Evolutionary conservation across 2,888 invertebrate species (phyloP).

Genomic region (Philereme transversata): DNA sequence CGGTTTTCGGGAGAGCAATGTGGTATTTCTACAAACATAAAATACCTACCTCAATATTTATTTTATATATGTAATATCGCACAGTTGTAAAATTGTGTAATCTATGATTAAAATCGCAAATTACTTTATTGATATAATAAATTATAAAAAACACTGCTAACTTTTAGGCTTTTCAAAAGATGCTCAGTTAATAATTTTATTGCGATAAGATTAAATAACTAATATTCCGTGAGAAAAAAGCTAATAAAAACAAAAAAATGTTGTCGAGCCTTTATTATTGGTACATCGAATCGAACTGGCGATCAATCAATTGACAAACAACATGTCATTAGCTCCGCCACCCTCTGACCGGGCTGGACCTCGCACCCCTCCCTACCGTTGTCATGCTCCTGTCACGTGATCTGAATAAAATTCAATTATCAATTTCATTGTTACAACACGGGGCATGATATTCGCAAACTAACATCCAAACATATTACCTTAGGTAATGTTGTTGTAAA

Average conservation of each 20-base stretch:
- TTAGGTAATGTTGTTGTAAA: neutral
- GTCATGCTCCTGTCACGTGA: conserved; percentile 11
- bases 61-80: too few relatives aligned
- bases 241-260: neutral
- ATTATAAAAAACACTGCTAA: too few relatives aligned
- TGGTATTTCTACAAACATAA: too few relatives aligned
- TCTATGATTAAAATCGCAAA: too few relatives aligned
- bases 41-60: too few relatives aligned
- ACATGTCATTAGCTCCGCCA: conserved; percentile 46
- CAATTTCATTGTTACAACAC: neutral
- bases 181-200: too few relatives aligned
- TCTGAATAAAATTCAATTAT: conserved; percentile 15
- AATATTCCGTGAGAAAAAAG: too few relatives aligned
- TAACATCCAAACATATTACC: neutral
- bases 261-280: conserved; percentile 33
- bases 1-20: too few relatives aligned
- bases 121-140: too few relatives aligned
- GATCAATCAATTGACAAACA: conserved; percentile 52
- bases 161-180: too few relatives aligned
- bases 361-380: conserved; percentile 29
- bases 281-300: conserved; percentile 38
- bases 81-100: too few relatives aligned
- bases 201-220: too few relatives aligned
- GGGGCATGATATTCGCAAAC: neutral
- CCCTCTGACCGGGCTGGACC: conserved; percentile 34